Evolutionary conservation across 2,888 invertebrate species (phyloP), one percentile per base, ranked within the genome.

Genomic region (Clunio marinus): DNA sequence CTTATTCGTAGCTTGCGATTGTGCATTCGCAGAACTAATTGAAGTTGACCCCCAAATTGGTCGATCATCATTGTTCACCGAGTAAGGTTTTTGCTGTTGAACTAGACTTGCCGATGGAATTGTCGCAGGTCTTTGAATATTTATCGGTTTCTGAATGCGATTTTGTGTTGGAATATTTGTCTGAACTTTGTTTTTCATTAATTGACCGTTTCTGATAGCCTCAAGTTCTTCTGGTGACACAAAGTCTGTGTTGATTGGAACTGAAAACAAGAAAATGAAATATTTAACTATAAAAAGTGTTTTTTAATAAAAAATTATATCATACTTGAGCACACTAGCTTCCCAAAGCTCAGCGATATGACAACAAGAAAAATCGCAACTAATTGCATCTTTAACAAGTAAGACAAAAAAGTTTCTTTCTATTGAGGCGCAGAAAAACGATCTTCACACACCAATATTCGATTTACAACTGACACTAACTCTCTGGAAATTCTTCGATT

Each of bases 221-320:
- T 66, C 66, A 8, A 55, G 24, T 32, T 66, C 35, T 10, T 66
- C 66, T n/a, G 66, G 66, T 7, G 66, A 55, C n/a, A 55, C 20
- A 66, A 66, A 55, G 27, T 66, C 66, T 55, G 10, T 22, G 27
- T 66, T 35, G 13, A 55, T 24, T 27, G 66, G 28, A 8, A 27
- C 63, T 63, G 46, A 63, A 63, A 63, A 57, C 15, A 13, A n/a
- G 10, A 32, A 10, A 7, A 7, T 32, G n/a, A n/a, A n/a, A n/a
- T n/a, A n/a, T n/a, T n/a, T n/a, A n/a, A n/a, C n/a, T n/a, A n/a
- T n/a, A n/a, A n/a, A n/a, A n/a, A n/a, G n/a, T n/a, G n/a, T n/a
- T n/a, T n/a, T n/a, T n/a, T n/a, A n/a, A n/a, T n/a, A n/a, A n/a
- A n/a, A n/a, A n/a, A n/a, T n/a, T n/a, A n/a, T n/a, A n/a, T n/a